Percentiles rank a stretch among this genome's conserved stretches.
Conservation (phyloP, 2,888 invertebrate genomes). For the Tetragonula carbonaria region DNA sequence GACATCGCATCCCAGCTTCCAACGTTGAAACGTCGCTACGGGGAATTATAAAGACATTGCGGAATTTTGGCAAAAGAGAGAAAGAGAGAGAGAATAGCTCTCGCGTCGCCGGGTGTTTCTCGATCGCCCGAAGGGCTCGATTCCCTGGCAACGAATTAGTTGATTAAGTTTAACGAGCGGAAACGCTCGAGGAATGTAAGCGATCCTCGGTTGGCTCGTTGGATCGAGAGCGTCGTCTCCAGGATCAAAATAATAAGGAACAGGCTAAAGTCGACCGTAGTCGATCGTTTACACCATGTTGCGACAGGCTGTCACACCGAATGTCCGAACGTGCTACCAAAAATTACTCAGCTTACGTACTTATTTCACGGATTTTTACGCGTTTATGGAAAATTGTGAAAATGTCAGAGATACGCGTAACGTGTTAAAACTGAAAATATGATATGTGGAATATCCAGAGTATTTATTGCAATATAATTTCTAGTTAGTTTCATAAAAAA, state of each 20-base stretch:
- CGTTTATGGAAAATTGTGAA: too few relatives aligned
- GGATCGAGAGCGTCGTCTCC: not conserved
- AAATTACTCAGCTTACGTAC: too few relatives aligned
- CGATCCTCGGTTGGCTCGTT: not conserved
- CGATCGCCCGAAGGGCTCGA: constrained; percentile 6
- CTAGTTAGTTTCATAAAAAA: too few relatives aligned
- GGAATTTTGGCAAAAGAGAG: constrained; percentile 48
- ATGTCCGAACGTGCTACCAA: too few relatives aligned
- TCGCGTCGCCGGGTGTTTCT: not conserved
- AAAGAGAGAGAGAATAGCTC: not conserved
- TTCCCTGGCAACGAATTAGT: constrained; percentile 28
- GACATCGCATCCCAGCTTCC: constrained; percentile 6
- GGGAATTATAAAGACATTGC: constrained; percentile 64
- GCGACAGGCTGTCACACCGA: constrained; percentile 17
- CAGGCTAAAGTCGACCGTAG: not conserved
- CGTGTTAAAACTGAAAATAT: too few relatives aligned
- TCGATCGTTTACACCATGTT: constrained; percentile 43
- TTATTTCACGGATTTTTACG: too few relatives aligned
- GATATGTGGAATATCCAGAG: too few relatives aligned
- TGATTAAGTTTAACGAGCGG: constrained; percentile 27
- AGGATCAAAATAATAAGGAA: constrained; percentile 34
- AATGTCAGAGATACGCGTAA: too few relatives aligned
- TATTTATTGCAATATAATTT: too few relatives aligned
- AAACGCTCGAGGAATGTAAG: constrained; percentile 4
- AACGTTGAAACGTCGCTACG: constrained; percentile 49